Evolutionary conservation across 2,888 invertebrate species (phyloP), one percentile per base, ranked within the genome.

Genomic region (Drosophila borealis): DNA sequence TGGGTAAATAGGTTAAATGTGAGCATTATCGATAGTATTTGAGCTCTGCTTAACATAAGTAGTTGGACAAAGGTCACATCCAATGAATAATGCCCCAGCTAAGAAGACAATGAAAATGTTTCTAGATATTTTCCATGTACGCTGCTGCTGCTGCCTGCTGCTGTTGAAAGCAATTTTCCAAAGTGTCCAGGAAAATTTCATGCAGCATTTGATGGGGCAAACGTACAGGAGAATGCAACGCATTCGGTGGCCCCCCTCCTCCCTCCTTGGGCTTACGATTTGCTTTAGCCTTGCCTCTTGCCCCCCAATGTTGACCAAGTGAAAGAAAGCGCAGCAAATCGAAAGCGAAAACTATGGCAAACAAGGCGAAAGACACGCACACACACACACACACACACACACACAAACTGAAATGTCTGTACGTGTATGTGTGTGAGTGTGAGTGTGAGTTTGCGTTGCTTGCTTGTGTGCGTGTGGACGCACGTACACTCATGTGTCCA

Each of bases 401-500:
- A 59, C 25, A 5, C 25, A 25, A 25, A 25, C 21, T 21, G 5
- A 21, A 21, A 21, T 21, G 5, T 21, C 21, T 21, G 5, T 21
- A 14, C 10, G 21, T 36, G 34, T n/a, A n/a, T 50, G 41, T 36
- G 13, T 44, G 42, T 44, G 33, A 8, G 17, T 51, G 44, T 41
- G 36, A 53, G 37, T 48, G 53, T 57, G 50, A 17, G 54, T 45
- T 34, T 49, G 61, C 54, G 68, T 64, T 57, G 56, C 37, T 41
- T 48, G 61, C 60, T 51, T 75, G 80, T 73, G 54, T 63, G 60
- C 63, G 74, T 54, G 72, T 63, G 78, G 84, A 73, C 81, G 82
- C 81, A 89, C 83, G 81, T 83, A 89, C 89, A 89, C 90, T 91
- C 90, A 88, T 89, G 81, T 91, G 90, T 90, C 90, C 91, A 91